Base-by-base conservation (phyloP, 2,888 invertebrate species). In the Abrostola triplasia region DNA sequence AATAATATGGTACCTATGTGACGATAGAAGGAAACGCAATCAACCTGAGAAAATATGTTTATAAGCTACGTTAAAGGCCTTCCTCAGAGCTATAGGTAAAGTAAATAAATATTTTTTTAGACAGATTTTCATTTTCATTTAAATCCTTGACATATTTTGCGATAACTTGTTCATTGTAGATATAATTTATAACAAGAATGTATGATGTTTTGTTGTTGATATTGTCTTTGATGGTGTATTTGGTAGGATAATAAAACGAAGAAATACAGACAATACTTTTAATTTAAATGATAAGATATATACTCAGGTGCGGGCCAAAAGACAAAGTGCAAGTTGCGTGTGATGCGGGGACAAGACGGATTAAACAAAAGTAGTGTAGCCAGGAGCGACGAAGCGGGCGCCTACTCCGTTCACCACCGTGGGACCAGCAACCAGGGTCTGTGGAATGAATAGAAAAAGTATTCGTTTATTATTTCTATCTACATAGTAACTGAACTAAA, bases 381-480 rank as follows among this genome's bases (percentile, higher is more conserved):
- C 92, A 9, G 92, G 90, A 35, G 78, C 77, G 70, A 88, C 62
- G 70, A 70, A 72, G 36, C 87, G 86, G 11, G 85, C 74, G 6
- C 83, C 82, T 8, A 64, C 77, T 11, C 68, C 88, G 72, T 93
- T 92, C 56, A 90, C 85, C 2, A 93, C 92, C 0, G 92, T 89
- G 0, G 94, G 93, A 13, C 93, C 93, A n/a, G 92, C 90, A 5
- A 94, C 91, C 63, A 93, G 58, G 69, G 93, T 92, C 94, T 94
- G 87, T 7, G 81, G 38, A 64, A 40, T 75, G 58, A 67, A 42
- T 52, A 36, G 44, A 8, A 11, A 57, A 1, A 6, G 24, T 55
- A 47, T 9, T 24, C 1, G 24, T 24, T 24, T 24, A 2, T 2
- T 24, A 24, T 24, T 2, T 24, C 24, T 24, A 24, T 24, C 24